phyloP scores from a whole-genome alignment of 2,888 invertebrate species.

The Heliconius cydno region DNA sequence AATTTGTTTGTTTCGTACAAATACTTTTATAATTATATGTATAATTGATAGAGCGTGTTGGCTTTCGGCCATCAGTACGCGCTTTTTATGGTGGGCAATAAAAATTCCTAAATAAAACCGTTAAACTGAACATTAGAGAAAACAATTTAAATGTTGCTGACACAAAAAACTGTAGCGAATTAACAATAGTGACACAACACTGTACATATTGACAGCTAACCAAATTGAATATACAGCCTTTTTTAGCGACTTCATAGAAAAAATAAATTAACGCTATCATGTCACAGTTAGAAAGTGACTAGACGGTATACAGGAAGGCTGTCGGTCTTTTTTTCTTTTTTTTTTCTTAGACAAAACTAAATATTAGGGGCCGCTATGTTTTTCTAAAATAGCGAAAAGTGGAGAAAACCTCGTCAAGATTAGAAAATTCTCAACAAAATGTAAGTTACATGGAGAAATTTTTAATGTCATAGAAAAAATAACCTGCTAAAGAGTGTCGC shows the following conservation, averaged over 20 bases:
- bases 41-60: conserved; percentile 14
- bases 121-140: conserved; percentile 28
- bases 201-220: conserved; percentile 27
- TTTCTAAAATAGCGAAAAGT: background rate
- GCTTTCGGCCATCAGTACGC: conserved; percentile 13
- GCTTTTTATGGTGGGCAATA: conserved; percentile 36
- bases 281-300: background rate
- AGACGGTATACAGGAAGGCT: background rate
- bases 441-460: background rate
- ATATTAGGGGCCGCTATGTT: no score
- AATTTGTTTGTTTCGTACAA: background rate
- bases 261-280: conserved; percentile 6
- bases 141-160: conserved; percentile 30
- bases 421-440: background rate
- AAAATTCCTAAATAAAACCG: conserved; percentile 39
- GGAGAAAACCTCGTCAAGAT: background rate
- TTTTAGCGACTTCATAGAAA: background rate
- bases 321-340: background rate
- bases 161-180: conserved; percentile 35
- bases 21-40: conserved; percentile 16
- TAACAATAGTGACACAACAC: conserved; percentile 35
- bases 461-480: background rate
- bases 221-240: conserved; percentile 5
- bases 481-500: background rate
- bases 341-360: no score